These are phyloP conservation scores for Coilia nasus DNA, from an alignment of 2,797 vertebrate species.

Conservation along the genomic window DNA sequence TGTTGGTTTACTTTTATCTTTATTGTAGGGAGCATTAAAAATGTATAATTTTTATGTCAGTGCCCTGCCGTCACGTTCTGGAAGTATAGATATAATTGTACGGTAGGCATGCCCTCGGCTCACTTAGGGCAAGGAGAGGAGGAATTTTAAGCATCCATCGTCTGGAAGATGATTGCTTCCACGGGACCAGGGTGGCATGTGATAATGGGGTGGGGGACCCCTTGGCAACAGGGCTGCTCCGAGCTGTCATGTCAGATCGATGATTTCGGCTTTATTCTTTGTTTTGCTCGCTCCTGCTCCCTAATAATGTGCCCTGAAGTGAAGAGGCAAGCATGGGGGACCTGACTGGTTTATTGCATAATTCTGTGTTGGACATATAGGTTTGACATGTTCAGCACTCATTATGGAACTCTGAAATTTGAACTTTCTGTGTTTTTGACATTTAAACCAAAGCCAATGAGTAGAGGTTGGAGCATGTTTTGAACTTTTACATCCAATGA, in stretches of 20 bases:
- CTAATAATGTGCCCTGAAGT: constrained; percentile 26
- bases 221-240: background rate
- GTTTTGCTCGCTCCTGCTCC: constrained; percentile 3
- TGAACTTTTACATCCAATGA: background rate
- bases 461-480: background rate
- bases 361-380: background rate
- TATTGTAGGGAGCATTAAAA: background rate
- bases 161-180: constrained; percentile 14
- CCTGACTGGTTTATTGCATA: background rate
- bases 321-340: background rate
- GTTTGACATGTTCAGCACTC: background rate
- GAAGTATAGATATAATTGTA: constrained; percentile 3
- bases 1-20: background rate
- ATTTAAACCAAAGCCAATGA: background rate
- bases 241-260: constrained; percentile 19
- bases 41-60: background rate
- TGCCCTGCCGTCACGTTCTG: background rate
- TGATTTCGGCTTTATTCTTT: constrained; percentile 23
- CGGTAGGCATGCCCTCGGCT: background rate
- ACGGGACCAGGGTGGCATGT: constrained; percentile 18
- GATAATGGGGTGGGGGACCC: constrained; percentile 15
- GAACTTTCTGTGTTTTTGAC: background rate
- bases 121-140: constrained; percentile 4
- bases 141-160: constrained; percentile 17
- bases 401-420: constrained; percentile 1